phyloP scores from a whole-genome alignment of 2,113 vertebrate genomes.

The Dinomys branickii region DNA sequence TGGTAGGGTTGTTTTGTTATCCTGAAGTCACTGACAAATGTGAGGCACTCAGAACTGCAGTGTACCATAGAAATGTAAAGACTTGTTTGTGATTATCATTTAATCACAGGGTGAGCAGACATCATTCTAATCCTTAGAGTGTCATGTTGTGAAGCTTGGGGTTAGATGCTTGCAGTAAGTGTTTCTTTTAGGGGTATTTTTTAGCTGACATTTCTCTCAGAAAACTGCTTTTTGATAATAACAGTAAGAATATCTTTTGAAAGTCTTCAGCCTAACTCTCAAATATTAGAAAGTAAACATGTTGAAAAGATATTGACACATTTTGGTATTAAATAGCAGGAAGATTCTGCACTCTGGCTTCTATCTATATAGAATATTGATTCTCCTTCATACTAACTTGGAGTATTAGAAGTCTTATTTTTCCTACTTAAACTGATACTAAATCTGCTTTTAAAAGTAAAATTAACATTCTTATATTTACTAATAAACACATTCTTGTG shows the following conservation, averaged over 20 bases:
- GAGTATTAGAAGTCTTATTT: background rate
- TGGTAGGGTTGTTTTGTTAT: background rate
- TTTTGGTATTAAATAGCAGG: background rate
- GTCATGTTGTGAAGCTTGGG: background rate
- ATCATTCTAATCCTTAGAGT: background rate
- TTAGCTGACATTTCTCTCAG: background rate
- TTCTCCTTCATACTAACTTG: background rate
- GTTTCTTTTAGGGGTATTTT: background rate
- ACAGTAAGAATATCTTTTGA: background rate
- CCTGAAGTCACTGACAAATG: background rate
- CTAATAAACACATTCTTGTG: too few species aligned
- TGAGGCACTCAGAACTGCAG: background rate
- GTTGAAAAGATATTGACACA: background rate
- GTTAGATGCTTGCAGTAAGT: background rate
- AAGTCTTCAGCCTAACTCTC: background rate
- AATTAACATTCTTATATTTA: background rate
- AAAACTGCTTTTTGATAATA: background rate
- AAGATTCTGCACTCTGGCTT: background rate
- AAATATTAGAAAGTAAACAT: conserved; percentile 10
- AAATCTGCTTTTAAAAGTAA: background rate
- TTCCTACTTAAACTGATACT: background rate
- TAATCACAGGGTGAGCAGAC: background rate
- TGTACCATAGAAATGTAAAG: background rate
- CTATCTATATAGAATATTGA: background rate
- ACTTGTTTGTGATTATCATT: background rate